phyloP scores from a whole-genome alignment of 2,888 invertebrate genomes.

The Tetheella fluctuosa region DNA sequence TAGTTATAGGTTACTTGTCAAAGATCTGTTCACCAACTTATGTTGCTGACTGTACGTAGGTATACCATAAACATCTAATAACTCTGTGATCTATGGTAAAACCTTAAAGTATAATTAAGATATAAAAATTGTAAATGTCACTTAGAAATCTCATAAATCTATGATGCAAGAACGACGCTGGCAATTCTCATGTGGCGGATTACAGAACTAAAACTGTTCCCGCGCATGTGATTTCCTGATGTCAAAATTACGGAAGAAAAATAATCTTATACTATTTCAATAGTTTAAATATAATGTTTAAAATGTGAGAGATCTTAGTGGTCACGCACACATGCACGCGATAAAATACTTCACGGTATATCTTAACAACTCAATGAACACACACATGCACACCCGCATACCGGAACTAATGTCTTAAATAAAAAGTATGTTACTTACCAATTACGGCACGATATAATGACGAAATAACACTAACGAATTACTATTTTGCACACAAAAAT shows the following conservation, averaged over 20 bases:
- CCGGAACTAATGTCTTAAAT: slow-evolving; percentile 4
- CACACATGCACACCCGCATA: not conserved
- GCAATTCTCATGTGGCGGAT: not conserved
- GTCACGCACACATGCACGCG: not conserved
- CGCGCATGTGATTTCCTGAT: not conserved
- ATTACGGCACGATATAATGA: not conserved
- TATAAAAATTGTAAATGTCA: too few species aligned
- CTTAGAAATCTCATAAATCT: too few species aligned
- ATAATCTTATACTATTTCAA: not conserved
- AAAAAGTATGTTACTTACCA: slow-evolving; percentile 7
- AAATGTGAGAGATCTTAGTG: not conserved
- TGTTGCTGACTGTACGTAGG: too few species aligned
- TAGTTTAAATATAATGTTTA: not conserved
- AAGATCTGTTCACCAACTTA: too few species aligned
- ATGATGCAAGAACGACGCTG: not conserved
- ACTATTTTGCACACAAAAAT: not conserved
- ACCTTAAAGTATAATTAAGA: too few species aligned
- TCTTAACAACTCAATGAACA: not conserved
- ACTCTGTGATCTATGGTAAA: too few species aligned
- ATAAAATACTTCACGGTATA: not conserved
- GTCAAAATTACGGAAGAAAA: not conserved
- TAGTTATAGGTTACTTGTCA: too few species aligned
- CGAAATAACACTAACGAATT: not conserved
- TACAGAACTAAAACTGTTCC: not conserved
- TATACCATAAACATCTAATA: too few species aligned